Base-by-base conservation (phyloP, 2,113 vertebrate genomes). In the Muntiacus muntjak region DNA sequence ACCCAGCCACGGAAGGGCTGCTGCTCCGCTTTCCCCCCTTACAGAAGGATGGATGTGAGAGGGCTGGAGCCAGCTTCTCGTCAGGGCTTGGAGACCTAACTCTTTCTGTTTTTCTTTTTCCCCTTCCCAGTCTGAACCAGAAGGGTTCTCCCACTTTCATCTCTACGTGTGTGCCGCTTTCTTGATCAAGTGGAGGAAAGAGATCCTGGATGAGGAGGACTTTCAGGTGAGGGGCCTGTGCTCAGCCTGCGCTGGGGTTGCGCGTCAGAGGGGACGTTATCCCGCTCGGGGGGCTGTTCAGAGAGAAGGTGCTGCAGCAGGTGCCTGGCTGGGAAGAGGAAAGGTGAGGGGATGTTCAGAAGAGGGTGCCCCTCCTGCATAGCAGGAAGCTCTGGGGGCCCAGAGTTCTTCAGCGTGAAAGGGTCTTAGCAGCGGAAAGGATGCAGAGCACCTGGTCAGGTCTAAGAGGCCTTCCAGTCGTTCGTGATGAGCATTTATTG, bases 141-240 rank as follows among this genome's bases (percentile, higher is more conserved):
- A 99, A 97, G 99, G 99, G 10, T 99, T 99, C 98, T 99, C 99
- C 15, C 99, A 99, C 96, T 99, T 99, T 98, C 99, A 99, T 97
- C 99, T 99, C 58, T 99, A 99, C 0, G 99, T 99, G 95, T 99
- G 99, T 11, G 99, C 99, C 17, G 99, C 99, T 89, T 99, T 99
- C 98, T 98, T 99, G 98, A 99, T 99, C 86, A 99, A 99, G 98
- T 99, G 99, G 99, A 98, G 99, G 92, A 99, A 99, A 97, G 99
- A 99, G 98, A 99, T 99, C 98, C 98, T 99, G 47, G 99, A 99
- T 97, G 99, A 99, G 98, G 99, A 99, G 82, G 99, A 99, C 96
- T 99, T 99, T 96, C 99, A 99, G 98, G 99, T 99, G 98, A 98
- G 98, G 94, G 43, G 12, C 7, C 50, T 15, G 30, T 62, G 23